Percentiles rank a stretch among this genome's conserved stretches.
phyloP scores from a whole-genome alignment of 2,797 vertebrate species.

The Streptopelia turtur region DNA sequence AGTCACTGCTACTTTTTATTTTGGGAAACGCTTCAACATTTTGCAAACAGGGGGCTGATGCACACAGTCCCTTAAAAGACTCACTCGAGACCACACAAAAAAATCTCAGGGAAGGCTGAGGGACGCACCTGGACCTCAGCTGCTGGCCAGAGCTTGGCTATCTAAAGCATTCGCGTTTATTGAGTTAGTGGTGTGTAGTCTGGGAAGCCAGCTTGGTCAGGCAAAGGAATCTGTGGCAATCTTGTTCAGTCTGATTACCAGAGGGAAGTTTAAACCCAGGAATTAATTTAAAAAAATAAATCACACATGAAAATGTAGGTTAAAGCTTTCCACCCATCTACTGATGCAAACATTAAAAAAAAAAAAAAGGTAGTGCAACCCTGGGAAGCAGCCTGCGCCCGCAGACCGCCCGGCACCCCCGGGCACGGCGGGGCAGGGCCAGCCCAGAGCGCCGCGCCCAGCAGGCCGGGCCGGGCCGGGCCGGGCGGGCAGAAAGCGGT shows the following conservation, averaged over 20 bases:
- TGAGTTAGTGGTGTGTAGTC: too few species aligned
- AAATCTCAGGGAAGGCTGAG: background rate
- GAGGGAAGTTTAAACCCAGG: background rate
- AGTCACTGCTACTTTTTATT: background rate
- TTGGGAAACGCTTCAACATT: background rate
- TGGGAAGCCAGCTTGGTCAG: background rate
- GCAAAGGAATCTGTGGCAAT: background rate
- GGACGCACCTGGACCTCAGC: background rate
- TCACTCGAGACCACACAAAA: background rate
- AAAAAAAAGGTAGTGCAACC: background rate
- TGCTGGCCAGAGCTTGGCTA: background rate
- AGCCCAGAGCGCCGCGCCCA: background rate
- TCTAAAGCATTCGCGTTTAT: too few species aligned
- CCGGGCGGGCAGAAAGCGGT: background rate
- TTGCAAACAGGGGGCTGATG: background rate
- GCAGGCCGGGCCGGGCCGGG: too few species aligned
- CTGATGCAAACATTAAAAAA: too few species aligned
- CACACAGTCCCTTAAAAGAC: background rate
- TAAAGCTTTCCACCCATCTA: background rate
- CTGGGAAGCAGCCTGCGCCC: background rate
- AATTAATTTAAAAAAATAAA: background rate
- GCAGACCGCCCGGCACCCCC: background rate
- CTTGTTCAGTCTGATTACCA: background rate
- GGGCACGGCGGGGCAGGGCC: background rate
- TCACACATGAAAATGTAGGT: background rate